Evolutionary conservation across 2,797 vertebrate species (phyloP), one percentile per base, ranked within the genome.

Genomic region (Eupleurogrammus muticus): DNA sequence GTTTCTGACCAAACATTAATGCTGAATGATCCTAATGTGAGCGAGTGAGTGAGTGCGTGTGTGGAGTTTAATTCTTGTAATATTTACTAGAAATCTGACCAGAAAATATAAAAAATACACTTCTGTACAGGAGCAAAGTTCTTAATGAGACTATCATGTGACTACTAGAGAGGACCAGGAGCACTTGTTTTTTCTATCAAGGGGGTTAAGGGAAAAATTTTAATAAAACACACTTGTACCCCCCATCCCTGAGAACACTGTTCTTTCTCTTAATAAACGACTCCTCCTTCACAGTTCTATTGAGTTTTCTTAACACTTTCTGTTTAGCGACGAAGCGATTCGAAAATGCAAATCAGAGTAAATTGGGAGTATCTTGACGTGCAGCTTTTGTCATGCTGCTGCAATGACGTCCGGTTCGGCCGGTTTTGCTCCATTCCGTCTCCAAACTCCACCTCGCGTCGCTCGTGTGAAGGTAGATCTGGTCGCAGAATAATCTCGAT

Each of bases 361-460:
- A 58, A 53, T 14, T 7, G 1, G 3, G 10, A 9, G 50, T 48
- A 21, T 56, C 47, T 20, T 62, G 42, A 48, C n/a, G 0, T 52
- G 52, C 17, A 12, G 0, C 61, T 14, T 23, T 72, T 57, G 66
- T 78, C 17, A 14, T 9, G 2, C 13, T 9, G 79, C 8, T 23
- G 19, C 19, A 20, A 14, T 1, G 0, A 2, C 2, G 16, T 66
- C 77, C 69, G 19, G 85, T 84, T 40, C 1, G 83, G 66, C 93
- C 75, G 58, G 93, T 94, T 90, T 12, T 46, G 70, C 90, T 52
- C 51, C 87, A 88, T 91, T 93, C 85, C 79, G 1, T 19, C 6
- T 1, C 9, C 13, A 0, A 21, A 52, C 71, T 58, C 59, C 75
- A 17, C 73, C 78, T 82, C 28, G 6, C 6, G 28, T 12, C 1